Conservation (phyloP, 1,140 invertebrate species). For the Pseudomyrmex flavicornis region DNA sequence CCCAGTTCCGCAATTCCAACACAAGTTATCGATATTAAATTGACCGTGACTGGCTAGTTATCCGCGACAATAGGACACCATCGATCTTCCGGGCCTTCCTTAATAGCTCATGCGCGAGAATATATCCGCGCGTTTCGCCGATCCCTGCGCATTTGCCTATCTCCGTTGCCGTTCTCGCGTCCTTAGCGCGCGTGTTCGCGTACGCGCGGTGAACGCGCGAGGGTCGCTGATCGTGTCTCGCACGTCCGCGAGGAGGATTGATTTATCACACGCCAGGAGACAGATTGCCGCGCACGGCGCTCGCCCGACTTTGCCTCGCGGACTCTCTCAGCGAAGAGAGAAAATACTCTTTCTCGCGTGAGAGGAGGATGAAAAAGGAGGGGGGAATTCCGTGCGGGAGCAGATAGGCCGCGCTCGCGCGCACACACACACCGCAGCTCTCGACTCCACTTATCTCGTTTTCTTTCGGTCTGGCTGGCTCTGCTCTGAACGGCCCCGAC, state of each 20-base stretch:
- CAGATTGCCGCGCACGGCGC: conserved; percentile 78
- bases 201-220: conserved; percentile 64
- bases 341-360: conserved; percentile 37
- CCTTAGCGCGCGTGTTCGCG: conserved; percentile 16
- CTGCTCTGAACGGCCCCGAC: conserved; percentile 41
- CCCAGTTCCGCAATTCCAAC: conserved; percentile 5
- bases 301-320: conserved; percentile 59
- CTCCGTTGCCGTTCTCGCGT: conserved; percentile 23
- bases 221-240: conserved; percentile 77
- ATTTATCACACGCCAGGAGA: conserved; percentile 82
- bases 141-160: conserved; percentile 32
- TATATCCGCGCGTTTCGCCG: conserved; percentile 20
- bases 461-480: conserved; percentile 63
- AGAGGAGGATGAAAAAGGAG: conserved; percentile 32
- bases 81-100: conserved; percentile 58
- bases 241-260: conserved; percentile 80
- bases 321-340: conserved; percentile 26
- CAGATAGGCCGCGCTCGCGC: conserved; percentile 55
- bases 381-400: conserved; percentile 58
- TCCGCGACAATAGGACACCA: conserved; percentile 57
- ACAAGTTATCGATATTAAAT: conserved; percentile 69
- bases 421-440: conserved; percentile 9
- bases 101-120: conserved; percentile 59
- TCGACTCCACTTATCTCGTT: conserved; percentile 64
- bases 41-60: conserved; percentile 60